phyloP scores from a whole-genome alignment of 1,140 invertebrate species.

The Solenopsis fugax region DNA sequence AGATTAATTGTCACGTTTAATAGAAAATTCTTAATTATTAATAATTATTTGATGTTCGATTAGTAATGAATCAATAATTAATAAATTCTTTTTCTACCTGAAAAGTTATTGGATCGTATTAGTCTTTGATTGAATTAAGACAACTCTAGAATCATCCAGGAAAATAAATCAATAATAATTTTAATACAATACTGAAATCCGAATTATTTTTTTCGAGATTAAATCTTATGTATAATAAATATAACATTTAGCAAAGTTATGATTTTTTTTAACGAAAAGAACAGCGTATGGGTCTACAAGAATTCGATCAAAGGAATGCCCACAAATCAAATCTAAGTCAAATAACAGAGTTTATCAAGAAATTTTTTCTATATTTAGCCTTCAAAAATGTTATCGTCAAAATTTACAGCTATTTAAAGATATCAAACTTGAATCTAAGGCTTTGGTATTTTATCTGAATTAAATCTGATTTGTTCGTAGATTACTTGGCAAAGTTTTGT shows the following conservation, averaged over 20 bases:
- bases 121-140: too few species aligned
- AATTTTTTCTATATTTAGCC: background rate
- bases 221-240: background rate
- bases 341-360: background rate
- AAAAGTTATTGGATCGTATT: too few species aligned
- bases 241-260: background rate
- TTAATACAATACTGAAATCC: background rate
- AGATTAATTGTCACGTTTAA: too few species aligned
- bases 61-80: too few species aligned
- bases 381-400: background rate
- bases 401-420: background rate
- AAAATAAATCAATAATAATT: too few species aligned
- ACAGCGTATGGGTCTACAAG: background rate
- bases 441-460: background rate
- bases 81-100: too few species aligned
- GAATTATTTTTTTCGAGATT: background rate
- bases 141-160: too few species aligned
- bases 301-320: background rate
- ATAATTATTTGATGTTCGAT: too few species aligned
- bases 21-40: too few species aligned
- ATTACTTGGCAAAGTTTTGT: background rate
- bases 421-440: background rate
- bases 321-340: background rate
- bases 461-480: background rate
- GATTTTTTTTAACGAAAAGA: background rate